Conservation (phyloP, 2,113 vertebrate genomes). For the Copsychus sechellarum region DNA sequence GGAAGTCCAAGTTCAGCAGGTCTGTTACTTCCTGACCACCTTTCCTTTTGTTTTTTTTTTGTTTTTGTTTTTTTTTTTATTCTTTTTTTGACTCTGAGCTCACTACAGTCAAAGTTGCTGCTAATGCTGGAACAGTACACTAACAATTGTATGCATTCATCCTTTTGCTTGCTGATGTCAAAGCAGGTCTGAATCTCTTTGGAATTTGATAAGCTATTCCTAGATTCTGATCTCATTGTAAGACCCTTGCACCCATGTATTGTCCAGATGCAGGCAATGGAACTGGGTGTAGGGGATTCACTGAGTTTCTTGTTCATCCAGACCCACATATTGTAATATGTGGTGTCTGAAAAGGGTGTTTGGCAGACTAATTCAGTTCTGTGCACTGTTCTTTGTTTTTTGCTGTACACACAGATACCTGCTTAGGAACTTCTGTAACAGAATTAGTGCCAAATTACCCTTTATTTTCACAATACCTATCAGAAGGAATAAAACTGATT, state of each 20-base stretch:
- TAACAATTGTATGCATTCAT: background rate
- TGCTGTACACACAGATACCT: background rate
- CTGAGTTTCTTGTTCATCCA: background rate
- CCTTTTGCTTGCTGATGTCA: background rate
- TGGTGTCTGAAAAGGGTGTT: background rate
- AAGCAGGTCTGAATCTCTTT: background rate
- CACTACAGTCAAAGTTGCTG: conserved; percentile 3
- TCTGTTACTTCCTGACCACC: background rate
- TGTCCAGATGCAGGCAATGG: background rate
- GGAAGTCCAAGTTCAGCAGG: background rate
- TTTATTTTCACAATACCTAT: background rate
- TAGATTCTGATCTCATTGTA: background rate
- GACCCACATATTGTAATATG: background rate
- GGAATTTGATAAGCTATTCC: background rate
- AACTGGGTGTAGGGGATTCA: background rate
- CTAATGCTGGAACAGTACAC: background rate
- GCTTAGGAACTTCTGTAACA: background rate
- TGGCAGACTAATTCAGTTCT: background rate
- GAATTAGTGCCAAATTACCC: background rate
- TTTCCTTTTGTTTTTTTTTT: no score
- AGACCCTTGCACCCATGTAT: background rate
- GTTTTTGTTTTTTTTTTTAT: no score
- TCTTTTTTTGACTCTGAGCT: background rate
- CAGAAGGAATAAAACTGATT: background rate
- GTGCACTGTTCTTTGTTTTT: background rate